Conservation (phyloP, 2,113 vertebrate genomes). For the Oreocharis arfaki region DNA sequence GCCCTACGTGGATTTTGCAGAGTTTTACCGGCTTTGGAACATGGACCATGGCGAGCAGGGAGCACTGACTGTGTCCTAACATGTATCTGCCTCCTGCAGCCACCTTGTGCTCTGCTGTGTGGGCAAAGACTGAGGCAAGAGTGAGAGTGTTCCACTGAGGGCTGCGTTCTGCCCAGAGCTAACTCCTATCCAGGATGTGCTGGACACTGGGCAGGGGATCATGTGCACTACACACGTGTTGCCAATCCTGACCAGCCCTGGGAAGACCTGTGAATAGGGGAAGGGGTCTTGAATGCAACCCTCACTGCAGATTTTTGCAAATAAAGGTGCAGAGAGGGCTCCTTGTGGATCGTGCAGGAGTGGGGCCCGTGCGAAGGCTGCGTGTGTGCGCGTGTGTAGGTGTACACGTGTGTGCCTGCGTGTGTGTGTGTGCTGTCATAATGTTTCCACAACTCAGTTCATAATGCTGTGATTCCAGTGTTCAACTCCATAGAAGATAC, state of each 20-base stretch:
- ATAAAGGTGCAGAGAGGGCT: neutral
- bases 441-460: slow-evolving; percentile 45
- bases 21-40: slow-evolving; percentile 93
- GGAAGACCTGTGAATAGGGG: neutral
- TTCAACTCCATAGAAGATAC: slow-evolving; percentile 59
- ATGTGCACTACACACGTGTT: neutral
- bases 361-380: neutral
- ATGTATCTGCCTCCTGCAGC: neutral
- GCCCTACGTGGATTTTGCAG: slow-evolving; percentile 95
- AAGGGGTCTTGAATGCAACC: neutral
- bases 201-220: neutral
- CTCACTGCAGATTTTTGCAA: neutral
- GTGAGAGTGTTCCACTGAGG: neutral
- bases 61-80: slow-evolving; percentile 54
- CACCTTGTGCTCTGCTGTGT: accelerated
- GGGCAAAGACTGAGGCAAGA: neutral
- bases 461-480: slow-evolving; percentile 51
- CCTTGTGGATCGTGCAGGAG: neutral
- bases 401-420: neutral
- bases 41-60: slow-evolving; percentile 85
- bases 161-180: neutral
- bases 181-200: neutral
- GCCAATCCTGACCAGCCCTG: neutral
- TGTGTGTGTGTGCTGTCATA: slow-evolving; percentile 27
- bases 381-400: neutral